Conservation (phyloP, 2,888 invertebrate genomes). For the Brenthis daphne region DNA sequence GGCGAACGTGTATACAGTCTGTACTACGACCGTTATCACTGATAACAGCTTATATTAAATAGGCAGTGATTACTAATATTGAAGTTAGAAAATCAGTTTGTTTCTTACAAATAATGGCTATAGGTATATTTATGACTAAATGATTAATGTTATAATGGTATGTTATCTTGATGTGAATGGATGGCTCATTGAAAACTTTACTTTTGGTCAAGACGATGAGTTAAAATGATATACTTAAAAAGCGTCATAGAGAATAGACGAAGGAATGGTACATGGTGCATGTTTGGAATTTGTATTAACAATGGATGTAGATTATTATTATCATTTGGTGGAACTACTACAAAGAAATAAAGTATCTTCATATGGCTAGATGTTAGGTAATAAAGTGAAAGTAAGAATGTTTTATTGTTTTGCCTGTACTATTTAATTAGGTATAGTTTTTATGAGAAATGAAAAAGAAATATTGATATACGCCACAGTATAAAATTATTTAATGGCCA, state of each 20-base stretch:
- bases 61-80: slow-evolving; percentile 72
- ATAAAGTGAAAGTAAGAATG: background rate
- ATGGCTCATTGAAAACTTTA: slow-evolving; percentile 26
- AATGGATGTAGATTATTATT: slow-evolving; percentile 12
- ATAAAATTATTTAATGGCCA: slow-evolving; percentile 34
- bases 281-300: background rate
- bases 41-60: slow-evolving; percentile 65
- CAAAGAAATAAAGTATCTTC: background rate
- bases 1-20: slow-evolving; percentile 27
- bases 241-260: background rate
- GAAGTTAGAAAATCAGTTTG: slow-evolving; percentile 55
- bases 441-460: background rate
- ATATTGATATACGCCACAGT: slow-evolving; percentile 11
- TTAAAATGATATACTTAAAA: slow-evolving; percentile 17
- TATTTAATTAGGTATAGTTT: background rate
- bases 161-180: slow-evolving; percentile 38
- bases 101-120: slow-evolving; percentile 44
- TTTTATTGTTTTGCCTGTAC: slow-evolving; percentile 1
- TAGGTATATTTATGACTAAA: slow-evolving; percentile 42
- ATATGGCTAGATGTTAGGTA: background rate
- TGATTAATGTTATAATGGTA: slow-evolving; percentile 35
- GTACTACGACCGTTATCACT: slow-evolving; percentile 61
- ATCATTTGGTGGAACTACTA: slow-evolving; percentile 14
- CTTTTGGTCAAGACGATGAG: slow-evolving; percentile 26
- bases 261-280: slow-evolving; percentile 25